Base-by-base conservation (phyloP, 2,113 vertebrate species). In the Rhineura floridana region DNA sequence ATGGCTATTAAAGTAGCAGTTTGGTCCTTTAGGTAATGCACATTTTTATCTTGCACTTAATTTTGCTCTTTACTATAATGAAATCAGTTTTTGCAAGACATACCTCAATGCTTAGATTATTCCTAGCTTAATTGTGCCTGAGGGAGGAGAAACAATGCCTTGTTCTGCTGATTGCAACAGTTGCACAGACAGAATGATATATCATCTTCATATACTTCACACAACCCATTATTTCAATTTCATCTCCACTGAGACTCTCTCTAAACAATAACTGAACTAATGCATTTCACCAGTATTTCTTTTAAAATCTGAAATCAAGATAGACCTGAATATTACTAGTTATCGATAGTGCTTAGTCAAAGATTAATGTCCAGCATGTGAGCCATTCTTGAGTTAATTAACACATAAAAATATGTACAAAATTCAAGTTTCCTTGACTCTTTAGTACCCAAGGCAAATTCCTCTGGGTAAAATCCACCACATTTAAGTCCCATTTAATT, bases 11-110 rank as follows among this genome's bases (percentile, higher is more conserved):
- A 44, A 42, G 88, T 76, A 89, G 19, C 30, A 80, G n/a, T 76
- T 62, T 39, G n/a, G 17, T 81, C 62, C 80, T 89, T 39, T 42
- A 87, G 46, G 30, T 52, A 87, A 78, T n/a, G 1, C 0, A 73
- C 15, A 84, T 83, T 75, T 83, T 81, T 92, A 72, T 93, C 91
- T 93, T 88, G 77, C 90, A 81, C 12, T 88, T 72, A 87, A 89
- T 92, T 91, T 91, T 1, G 21, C 76, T 89, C 6, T 85, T 90
- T 91, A 50, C 25, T 83, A 55, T 39, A 89, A 69, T 11, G 82
- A 91, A 86, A 86, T 44, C 85, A 48, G 55, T 89, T 87, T 92
- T 88, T 83, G 73, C 30, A 85, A n/a, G 59, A 55, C 30, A 77
- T 4, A 88, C 89, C 82, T 88, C 52, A 87, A 3, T 90, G 76